Evolutionary conservation across 2,113 vertebrate species (phyloP).

Genomic region (Aix galericulata): DNA sequence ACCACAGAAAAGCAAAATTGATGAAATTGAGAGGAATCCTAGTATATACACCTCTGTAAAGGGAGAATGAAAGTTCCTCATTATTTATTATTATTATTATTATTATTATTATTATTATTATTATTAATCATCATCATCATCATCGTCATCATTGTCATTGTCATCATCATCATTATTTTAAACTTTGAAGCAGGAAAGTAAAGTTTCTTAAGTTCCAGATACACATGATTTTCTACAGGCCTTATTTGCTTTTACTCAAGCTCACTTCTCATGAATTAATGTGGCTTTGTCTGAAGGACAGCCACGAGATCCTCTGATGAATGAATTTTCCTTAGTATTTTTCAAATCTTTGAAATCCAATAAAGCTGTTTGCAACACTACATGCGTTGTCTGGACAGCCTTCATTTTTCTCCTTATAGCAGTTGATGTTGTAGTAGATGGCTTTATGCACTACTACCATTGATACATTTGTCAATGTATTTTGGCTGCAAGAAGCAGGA

Average conservation of each 20-base stretch:
- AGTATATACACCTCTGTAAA: not conserved
- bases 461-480: not conserved
- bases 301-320: not conserved
- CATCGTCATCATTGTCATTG: no score
- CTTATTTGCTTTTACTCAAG: not conserved
- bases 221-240: not conserved
- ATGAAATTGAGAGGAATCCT: not conserved
- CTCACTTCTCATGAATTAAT: not conserved
- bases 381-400: not conserved
- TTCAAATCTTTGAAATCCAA: not conserved
- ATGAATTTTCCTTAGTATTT: not conserved
- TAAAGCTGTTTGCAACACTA: not conserved
- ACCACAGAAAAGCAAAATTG: not conserved
- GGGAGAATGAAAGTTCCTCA: not conserved
- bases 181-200: not conserved
- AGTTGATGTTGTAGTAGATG: no score
- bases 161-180: not conserved
- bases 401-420: not conserved
- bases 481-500: not conserved
- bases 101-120: no score
- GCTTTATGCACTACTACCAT: not conserved
- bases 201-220: not conserved
- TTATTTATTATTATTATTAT: rapidly evolving
- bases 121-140: no score
- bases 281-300: not conserved